Evolutionary conservation across 2,888 invertebrate species (phyloP).

Genomic region (Ectemnius lituratus): DNA sequence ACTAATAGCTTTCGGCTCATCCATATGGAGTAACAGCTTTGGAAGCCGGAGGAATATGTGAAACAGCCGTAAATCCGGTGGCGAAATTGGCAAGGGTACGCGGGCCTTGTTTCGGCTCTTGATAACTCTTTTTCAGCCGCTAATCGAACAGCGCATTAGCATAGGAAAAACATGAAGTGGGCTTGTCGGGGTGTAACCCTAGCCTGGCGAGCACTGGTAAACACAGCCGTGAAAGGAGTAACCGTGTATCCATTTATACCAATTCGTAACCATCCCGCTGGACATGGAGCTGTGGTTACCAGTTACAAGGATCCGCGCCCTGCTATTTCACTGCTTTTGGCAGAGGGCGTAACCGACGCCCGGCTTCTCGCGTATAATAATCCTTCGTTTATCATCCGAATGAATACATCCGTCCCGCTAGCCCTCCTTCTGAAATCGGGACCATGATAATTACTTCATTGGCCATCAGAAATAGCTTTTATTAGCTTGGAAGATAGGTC

Average conservation of each 20-base stretch:
- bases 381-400: not conserved
- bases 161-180: conserved; percentile 5
- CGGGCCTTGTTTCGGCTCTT: not conserved
- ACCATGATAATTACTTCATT: no score
- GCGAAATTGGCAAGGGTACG: not conserved
- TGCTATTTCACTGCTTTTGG: conserved; percentile 5
- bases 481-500: no score
- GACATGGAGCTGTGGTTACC: conserved; percentile 11
- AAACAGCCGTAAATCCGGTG: not conserved
- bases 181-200: not conserved
- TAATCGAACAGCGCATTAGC: conserved; percentile 9
- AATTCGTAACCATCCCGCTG: conserved; percentile 30
- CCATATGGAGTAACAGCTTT: not conserved
- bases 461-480: no score
- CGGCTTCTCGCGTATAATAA: conserved; percentile 13
- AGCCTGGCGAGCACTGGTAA: conserved; percentile 7
- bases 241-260: conserved; percentile 29
- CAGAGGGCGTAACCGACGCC: not conserved
- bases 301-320: conserved; percentile 20
- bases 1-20: not conserved
- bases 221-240: conserved; percentile 5
- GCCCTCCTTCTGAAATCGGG: no score
- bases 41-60: not conserved
- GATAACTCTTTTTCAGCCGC: not conserved
- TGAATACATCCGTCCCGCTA: no score